A percentile compares a stretch with the other conserved stretches of the same genome.
Evolutionary conservation across 23 tunicate species (phyloP).

Genomic region (Trididemnum nubilum): DNA sequence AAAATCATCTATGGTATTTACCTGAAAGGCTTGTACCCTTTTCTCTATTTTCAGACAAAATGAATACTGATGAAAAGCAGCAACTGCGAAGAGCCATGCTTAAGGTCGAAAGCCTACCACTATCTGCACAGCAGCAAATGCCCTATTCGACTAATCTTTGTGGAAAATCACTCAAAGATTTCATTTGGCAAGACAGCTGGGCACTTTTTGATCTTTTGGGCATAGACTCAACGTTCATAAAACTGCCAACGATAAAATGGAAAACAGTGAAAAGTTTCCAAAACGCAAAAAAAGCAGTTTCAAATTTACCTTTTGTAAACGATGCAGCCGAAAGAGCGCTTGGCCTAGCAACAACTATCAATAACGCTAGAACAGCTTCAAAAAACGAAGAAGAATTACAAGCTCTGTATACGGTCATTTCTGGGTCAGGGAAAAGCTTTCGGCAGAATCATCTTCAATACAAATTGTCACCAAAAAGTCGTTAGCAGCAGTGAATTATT

Average conservation of each 20-base stretch:
- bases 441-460: not conserved
- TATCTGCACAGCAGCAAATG: not conserved
- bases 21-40: not conserved
- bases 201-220: not conserved
- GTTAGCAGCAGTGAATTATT: not conserved
- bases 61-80: not conserved
- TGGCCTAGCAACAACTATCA: not conserved
- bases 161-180: too few species aligned
- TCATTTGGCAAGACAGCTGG: not conserved
- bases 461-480: not conserved
- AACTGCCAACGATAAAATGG: not conserved
- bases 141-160: not conserved
- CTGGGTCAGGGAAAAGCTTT: not conserved
- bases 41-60: not conserved
- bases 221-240: not conserved
- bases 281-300: not conserved
- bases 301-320: not conserved
- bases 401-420: not conserved
- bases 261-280: not conserved
- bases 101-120: not conserved
- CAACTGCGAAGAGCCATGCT: not conserved
- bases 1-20: not conserved
- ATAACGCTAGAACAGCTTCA: not conserved
- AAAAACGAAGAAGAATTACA: not conserved
- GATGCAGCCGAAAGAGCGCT: constrained; percentile 13